Conservation (phyloP, 2,113 vertebrate genomes). For the Uropsilus gracilis region DNA sequence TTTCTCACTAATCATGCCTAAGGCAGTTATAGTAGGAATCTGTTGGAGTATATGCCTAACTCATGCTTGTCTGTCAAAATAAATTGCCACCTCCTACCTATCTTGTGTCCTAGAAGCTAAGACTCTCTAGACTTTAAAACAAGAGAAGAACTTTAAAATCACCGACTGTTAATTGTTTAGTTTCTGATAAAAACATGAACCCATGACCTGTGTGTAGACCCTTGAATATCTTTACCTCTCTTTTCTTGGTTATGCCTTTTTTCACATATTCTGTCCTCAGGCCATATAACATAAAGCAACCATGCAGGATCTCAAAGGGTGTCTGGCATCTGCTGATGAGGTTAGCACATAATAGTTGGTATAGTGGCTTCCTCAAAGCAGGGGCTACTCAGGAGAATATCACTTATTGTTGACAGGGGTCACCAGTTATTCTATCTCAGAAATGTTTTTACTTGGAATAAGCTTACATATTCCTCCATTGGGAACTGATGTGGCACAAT, state of each 20-base stretch:
- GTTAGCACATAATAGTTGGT: not conserved
- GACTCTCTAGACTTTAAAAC: not conserved
- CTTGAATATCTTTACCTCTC: not conserved
- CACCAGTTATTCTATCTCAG: not conserved
- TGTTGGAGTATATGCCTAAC: constrained; percentile 1
- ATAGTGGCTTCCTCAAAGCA: constrained; percentile 11
- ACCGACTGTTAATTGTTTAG: not conserved
- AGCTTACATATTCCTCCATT: not conserved
- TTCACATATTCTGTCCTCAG: not conserved
- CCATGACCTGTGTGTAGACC: not conserved
- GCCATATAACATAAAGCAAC: not conserved
- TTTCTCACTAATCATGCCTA: not conserved
- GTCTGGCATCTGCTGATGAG: constrained; percentile 35
- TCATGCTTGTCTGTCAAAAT: not conserved
- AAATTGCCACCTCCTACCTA: not conserved
- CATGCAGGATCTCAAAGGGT: not conserved
- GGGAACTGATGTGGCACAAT: too few relatives aligned
- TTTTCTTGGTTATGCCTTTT: not conserved
- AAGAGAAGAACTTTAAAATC: not conserved
- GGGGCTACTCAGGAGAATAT: not conserved
- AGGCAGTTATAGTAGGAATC: not conserved
- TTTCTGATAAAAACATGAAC: not conserved
- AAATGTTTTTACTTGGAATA: not conserved
- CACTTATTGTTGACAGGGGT: too few relatives aligned
- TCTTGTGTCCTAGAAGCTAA: not conserved